A percentile compares a stretch with the other conserved stretches of the same genome.
Conservation (phyloP, 2,113 vertebrate genomes). For the Nestor notabilis region DNA sequence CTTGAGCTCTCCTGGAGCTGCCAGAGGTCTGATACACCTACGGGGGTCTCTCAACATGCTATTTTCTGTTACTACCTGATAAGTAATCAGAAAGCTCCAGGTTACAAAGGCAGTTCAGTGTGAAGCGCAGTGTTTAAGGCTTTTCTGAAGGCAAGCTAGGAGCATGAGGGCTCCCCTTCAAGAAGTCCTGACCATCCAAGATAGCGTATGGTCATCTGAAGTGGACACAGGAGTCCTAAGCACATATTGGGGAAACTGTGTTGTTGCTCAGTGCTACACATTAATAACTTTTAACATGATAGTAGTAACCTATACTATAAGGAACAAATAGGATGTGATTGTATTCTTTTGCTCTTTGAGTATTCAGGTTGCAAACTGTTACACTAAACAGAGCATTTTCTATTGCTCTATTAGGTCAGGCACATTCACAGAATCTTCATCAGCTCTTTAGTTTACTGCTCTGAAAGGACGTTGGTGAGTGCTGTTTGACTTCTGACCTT, state of each 20-base stretch:
- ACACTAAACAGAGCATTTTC: background rate
- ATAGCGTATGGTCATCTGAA: background rate
- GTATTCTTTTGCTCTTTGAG: background rate
- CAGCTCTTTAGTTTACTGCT: background rate
- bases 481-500: conserved; percentile 6
- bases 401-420: background rate
- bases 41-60: background rate
- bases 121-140: background rate
- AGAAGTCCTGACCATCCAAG: background rate
- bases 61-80: background rate
- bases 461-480: background rate
- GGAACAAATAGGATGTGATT: background rate
- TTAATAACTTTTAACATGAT: background rate
- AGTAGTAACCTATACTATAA: background rate
- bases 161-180: background rate
- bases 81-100: background rate
- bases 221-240: background rate
- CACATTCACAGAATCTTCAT: background rate
- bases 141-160: background rate
- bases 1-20: background rate
- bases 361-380: background rate
- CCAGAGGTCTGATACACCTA: background rate
- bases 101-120: background rate
- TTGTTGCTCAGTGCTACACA: background rate
- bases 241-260: background rate